Evolutionary conservation across 2,797 vertebrate genomes (phyloP).

Genomic region (Bradypodion pumilum): DNA sequence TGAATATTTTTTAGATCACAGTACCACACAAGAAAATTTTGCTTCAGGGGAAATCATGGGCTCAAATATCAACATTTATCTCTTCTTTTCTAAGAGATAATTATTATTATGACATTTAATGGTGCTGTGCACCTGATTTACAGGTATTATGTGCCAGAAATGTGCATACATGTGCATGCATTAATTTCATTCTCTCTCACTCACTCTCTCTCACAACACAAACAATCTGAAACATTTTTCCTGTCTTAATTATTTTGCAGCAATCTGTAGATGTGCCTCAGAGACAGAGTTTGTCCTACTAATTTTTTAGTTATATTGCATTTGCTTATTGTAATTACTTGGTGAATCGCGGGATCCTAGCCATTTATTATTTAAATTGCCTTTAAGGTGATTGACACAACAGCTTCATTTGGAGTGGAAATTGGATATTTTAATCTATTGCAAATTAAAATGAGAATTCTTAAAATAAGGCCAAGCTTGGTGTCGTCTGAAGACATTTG

Average conservation of each 20-base stretch:
- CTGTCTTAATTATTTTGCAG: neutral
- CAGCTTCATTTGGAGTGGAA: constrained; percentile 69
- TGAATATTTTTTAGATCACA: neutral
- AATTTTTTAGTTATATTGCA: constrained; percentile 49
- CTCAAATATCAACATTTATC: neutral
- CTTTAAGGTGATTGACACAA: constrained; percentile 66
- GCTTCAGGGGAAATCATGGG: too few species aligned
- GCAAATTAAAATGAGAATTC: constrained; percentile 58
- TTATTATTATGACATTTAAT: neutral
- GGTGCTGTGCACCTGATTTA: neutral
- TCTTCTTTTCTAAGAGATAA: too few species aligned
- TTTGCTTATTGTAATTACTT: constrained; percentile 72
- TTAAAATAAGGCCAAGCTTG: constrained; percentile 71
- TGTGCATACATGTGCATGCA: neutral
- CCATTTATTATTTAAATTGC: constrained; percentile 75
- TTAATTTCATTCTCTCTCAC: neutral
- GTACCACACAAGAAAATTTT: neutral
- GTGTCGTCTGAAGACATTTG: constrained; percentile 71
- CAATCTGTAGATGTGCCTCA: constrained; percentile 40
- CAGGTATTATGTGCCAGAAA: neutral
- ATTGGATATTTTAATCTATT: constrained; percentile 65
- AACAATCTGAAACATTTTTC: neutral
- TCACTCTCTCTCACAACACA: too few species aligned
- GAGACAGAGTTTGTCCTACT: constrained; percentile 46
- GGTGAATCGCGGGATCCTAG: constrained; percentile 56